Percentiles rank a stretch among this genome's conserved stretches.
Evolutionary conservation across 2,113 vertebrate species (phyloP).

Genomic region (Leucoraja erinaceus): DNA sequence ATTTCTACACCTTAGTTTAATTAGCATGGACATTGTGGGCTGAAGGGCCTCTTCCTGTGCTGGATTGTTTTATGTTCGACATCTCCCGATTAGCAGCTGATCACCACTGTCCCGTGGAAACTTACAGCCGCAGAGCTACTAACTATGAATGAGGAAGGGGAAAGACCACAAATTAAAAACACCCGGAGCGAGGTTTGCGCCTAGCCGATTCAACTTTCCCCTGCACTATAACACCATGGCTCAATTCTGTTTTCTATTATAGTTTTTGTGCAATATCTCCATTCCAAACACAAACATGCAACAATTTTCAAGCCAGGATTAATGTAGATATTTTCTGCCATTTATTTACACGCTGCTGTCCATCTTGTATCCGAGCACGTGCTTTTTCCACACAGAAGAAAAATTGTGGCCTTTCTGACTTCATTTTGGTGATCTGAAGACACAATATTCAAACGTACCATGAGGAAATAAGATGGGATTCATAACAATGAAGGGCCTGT

Average conservation of each 20-base stretch:
- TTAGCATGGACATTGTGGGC: too few species aligned
- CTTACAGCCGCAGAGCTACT: background rate
- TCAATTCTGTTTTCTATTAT: background rate
- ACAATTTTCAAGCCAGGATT: slow-evolving; percentile 14
- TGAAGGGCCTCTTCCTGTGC: too few species aligned
- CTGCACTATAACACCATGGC: background rate
- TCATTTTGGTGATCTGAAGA: background rate
- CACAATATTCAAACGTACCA: background rate
- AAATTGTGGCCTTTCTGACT: background rate
- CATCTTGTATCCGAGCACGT: background rate
- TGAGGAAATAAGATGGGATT: background rate
- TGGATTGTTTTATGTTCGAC: too few species aligned
- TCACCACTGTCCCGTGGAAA: background rate
- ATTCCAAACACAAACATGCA: slow-evolving; percentile 13
- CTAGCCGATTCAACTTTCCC: background rate
- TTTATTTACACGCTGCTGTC: background rate
- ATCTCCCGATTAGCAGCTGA: background rate
- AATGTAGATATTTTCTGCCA: background rate
- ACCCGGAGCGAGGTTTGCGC: too few species aligned
- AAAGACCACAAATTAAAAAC: background rate
- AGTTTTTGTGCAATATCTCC: background rate
- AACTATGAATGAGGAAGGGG: background rate
- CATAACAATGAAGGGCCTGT: background rate
- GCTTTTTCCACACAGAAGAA: too few species aligned
- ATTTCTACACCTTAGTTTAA: too few species aligned